A percentile compares a stretch with the other conserved stretches of the same genome.
phyloP scores from a whole-genome alignment of 2,888 invertebrate species.

The Mythimna impura region DNA sequence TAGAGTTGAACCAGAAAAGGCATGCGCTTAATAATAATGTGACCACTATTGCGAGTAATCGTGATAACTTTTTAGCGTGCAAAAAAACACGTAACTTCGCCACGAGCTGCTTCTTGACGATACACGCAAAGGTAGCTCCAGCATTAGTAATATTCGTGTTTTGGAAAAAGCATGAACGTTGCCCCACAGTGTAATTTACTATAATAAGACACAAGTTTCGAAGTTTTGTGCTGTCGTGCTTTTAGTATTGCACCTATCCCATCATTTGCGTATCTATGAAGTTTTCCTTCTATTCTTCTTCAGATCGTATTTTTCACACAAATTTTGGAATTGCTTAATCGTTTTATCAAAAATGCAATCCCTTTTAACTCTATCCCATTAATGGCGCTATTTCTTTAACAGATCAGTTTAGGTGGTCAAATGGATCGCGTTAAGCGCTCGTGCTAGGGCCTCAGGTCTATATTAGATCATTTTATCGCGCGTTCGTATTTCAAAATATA shows the following conservation, averaged over 20 bases:
- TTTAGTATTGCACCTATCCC: not conserved
- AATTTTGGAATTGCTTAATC: not conserved
- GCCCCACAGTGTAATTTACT: not conserved
- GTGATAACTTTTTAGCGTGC: too few relatives aligned
- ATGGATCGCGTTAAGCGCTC: too few relatives aligned
- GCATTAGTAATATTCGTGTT: slow-evolving; percentile 1
- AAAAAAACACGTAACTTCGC: too few relatives aligned
- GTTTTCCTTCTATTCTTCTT: not conserved
- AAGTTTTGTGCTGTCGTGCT: not conserved
- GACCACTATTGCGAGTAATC: too few relatives aligned
- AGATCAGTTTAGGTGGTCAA: too few relatives aligned
- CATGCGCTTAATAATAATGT: not conserved
- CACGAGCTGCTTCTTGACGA: too few relatives aligned
- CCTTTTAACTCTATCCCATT: too few relatives aligned
- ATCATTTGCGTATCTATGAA: not conserved
- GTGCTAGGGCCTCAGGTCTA: too few relatives aligned
- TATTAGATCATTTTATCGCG: not conserved
- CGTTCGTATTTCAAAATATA: not conserved
- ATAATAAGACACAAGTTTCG: not conserved
- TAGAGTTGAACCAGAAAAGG: not conserved
- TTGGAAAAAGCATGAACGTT: not conserved
- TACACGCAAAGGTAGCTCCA: too few relatives aligned
- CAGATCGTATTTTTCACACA: not conserved
- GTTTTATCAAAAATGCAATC: too few relatives aligned
- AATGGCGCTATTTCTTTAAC: too few relatives aligned